Conservation (phyloP, 2,888 invertebrate species). For the Microplitis manilae region DNA sequence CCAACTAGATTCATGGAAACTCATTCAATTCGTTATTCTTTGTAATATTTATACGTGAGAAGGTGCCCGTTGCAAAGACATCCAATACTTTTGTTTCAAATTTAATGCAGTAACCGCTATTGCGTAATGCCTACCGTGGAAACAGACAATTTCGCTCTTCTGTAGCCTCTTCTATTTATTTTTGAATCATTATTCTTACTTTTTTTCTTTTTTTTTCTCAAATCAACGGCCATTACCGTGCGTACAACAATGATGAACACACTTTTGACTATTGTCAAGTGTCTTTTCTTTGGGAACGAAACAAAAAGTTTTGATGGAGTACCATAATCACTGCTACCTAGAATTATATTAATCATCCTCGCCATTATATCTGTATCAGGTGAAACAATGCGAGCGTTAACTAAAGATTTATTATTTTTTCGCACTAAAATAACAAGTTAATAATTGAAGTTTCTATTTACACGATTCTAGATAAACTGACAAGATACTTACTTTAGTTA, state of each 20-base stretch:
- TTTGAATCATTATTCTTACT: not conserved
- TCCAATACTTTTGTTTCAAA: not conserved
- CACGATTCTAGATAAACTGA: not conserved
- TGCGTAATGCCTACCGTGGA: slow-evolving; percentile 16
- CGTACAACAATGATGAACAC: too few relatives aligned
- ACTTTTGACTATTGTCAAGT: not conserved
- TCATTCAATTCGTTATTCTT: slow-evolving; percentile 12
- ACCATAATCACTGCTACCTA: not conserved
- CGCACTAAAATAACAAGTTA: not conserved
- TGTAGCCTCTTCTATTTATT: not conserved
- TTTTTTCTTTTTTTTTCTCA: not conserved
- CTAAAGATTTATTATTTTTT: not conserved
- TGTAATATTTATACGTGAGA: slow-evolving; percentile 18
- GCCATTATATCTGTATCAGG: not conserved
- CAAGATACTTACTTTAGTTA: not conserved
- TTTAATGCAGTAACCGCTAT: slow-evolving; percentile 12
- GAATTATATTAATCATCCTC: not conserved
- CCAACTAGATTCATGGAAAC: slow-evolving; percentile 21
- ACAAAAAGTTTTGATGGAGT: too few relatives aligned
- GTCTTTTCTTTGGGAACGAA: not conserved
- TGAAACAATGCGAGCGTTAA: not conserved
- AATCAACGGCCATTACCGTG: not conserved
- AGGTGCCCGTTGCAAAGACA: not conserved
- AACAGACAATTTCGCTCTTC: slow-evolving; percentile 16
- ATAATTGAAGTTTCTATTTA: not conserved